A percentile compares a stretch with the other conserved stretches of the same genome.
These are phyloP conservation scores for Drosophila sp. DNA, from an alignment of 1,140 invertebrate species.

Conservation along the genomic window DNA sequence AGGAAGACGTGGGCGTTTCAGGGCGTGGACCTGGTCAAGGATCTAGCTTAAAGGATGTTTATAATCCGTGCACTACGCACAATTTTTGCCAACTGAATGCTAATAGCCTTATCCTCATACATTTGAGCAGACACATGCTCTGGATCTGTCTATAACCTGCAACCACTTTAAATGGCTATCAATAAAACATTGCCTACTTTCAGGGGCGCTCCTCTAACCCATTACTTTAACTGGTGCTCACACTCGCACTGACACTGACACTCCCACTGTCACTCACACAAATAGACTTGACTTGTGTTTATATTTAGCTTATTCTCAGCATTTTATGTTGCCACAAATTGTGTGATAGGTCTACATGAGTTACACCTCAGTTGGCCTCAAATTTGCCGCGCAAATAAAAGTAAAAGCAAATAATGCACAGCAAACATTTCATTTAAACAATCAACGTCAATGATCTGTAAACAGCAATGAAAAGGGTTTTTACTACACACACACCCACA, in stretches of 20 bases:
- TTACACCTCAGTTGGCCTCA: conserved; percentile 26
- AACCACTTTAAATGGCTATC: conserved; percentile 56
- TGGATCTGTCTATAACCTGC: conserved; percentile 21
- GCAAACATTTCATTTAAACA: conserved; percentile 84
- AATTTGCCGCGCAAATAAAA: conserved; percentile 66
- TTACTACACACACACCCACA: conserved; percentile 46
- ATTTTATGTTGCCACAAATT: conserved; percentile 63
- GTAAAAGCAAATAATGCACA: conserved; percentile 75
- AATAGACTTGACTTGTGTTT: conserved; percentile 24
- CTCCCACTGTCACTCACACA: too few relatives aligned
- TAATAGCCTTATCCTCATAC: conserved; percentile 40
- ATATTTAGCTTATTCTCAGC: conserved; percentile 68
- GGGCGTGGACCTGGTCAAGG: conserved; percentile 20
- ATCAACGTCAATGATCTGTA: conserved; percentile 84
- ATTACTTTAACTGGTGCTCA: conserved; percentile 42
- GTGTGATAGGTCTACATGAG: conserved; percentile 15
- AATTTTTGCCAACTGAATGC: conserved; percentile 17
- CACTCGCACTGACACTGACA: too few relatives aligned
- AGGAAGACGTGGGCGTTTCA: conserved; percentile 24
- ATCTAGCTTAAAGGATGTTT: conserved; percentile 1
- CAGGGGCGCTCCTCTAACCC: conserved; percentile 38
- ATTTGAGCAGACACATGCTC: conserved; percentile 39
- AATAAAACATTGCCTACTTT: conserved; percentile 74
- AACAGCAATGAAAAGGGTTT: conserved; percentile 81
- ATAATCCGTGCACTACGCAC: conserved; percentile 1